phyloP scores from a whole-genome alignment of 2,888 invertebrate genomes.

The Erynnis tages region DNA sequence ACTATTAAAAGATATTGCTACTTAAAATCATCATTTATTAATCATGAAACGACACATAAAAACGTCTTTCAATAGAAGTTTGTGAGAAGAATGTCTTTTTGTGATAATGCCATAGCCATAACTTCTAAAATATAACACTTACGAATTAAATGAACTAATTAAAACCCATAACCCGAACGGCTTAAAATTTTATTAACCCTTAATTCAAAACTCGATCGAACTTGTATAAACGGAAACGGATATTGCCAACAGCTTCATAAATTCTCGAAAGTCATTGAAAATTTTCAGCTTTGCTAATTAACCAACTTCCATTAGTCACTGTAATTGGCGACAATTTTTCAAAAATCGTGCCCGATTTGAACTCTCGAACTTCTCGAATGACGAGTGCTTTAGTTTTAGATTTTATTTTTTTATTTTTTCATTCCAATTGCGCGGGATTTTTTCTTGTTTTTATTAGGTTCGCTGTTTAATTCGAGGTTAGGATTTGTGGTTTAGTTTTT shows the following conservation, averaged over 20 bases:
- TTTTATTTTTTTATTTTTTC: constrained; percentile 22
- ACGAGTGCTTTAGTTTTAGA: constrained; percentile 8
- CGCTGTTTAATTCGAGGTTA: too few relatives aligned
- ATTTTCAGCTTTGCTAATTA: constrained; percentile 10
- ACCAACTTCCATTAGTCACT: constrained; percentile 5
- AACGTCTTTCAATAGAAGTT: too few relatives aligned
- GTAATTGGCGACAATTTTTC: constrained; percentile 33
- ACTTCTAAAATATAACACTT: too few relatives aligned
- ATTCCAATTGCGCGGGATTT: too few relatives aligned
- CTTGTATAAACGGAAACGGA: constrained; percentile 9
- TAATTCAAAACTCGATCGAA: constrained; percentile 12
- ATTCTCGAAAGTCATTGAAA: constrained; percentile 14
- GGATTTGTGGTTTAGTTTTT: too few relatives aligned
- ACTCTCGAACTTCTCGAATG: constrained; percentile 4
- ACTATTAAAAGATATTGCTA: too few relatives aligned
- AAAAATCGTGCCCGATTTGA: constrained; percentile 26
- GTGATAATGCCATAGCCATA: too few relatives aligned
- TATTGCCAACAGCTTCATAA: constrained; percentile 14
- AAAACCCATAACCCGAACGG: not conserved
- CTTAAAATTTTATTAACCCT: constrained; percentile 18
- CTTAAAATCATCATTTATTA: too few relatives aligned
- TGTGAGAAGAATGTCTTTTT: too few relatives aligned
- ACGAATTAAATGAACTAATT: too few relatives aligned
- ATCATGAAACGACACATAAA: too few relatives aligned
- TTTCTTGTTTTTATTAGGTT: too few relatives aligned